phyloP scores from a whole-genome alignment of 2,888 invertebrate species.

The Machimus atricapillus region DNA sequence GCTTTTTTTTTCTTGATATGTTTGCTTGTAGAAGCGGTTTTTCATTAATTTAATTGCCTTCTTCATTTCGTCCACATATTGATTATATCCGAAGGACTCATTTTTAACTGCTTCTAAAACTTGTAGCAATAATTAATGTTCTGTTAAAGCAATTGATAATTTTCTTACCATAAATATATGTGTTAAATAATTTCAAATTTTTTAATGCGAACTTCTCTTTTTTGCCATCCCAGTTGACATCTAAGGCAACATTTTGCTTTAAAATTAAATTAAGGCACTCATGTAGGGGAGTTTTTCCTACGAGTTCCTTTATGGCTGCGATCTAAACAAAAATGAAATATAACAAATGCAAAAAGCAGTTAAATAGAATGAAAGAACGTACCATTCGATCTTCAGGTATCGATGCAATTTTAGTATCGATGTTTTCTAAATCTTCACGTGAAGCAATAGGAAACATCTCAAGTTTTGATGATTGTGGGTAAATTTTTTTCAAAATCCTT shows the following conservation, averaged over 20 bases:
- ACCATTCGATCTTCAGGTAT: not conserved
- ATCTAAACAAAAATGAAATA: no score
- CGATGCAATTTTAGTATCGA: not conserved
- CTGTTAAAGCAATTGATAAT: not conserved
- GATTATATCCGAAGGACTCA: no score
- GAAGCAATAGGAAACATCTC: not conserved
- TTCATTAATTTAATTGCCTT: not conserved
- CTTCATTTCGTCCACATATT: no score
- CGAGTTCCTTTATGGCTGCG: not conserved
- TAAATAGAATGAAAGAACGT: not conserved
- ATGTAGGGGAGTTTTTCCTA: not conserved
- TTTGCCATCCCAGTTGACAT: not conserved
- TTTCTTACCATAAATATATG: not conserved
- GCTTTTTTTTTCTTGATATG: not conserved
- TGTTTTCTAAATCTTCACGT: constrained; percentile 12
- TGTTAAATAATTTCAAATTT: not conserved
- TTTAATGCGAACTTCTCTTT: not conserved
- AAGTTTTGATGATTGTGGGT: not conserved
- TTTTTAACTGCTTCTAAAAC: no score
- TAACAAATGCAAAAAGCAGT: no score
- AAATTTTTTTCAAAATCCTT: not conserved
- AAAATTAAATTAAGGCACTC: not conserved
- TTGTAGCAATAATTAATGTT: not conserved
- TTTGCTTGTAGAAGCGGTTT: no score
- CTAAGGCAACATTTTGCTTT: not conserved